Base-by-base conservation (phyloP, 2,888 invertebrate genomes). In the Cistogaster globosa region DNA sequence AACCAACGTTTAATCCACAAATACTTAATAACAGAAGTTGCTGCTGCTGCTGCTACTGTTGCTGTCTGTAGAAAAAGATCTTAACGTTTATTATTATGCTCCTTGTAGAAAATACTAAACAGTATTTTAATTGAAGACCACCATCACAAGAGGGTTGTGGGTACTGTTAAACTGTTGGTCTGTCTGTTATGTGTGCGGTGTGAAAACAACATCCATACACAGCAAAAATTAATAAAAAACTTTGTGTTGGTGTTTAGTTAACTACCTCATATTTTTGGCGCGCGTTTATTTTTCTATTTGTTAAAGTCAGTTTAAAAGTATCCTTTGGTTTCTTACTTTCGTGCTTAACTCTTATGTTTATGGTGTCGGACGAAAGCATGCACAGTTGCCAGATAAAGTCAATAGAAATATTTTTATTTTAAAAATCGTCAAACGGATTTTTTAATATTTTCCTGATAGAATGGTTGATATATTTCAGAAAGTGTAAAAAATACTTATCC, bases 121-220 rank as follows among this genome's bases (percentile, higher is more conserved):
- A 7, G 53, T 57, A 76, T 11, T 8, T 65, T 32, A 26, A 18
- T 62, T 58, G 14, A 51, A 68, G 26, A 11, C 51, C 38, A 72
- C 12, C 18, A 38, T 16, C 62, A 51, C 57, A 32, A 65, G 55
- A 63, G 69, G 82, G 69, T 76, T 69, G 81, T 62, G 58, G 45
- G 11, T n/a, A 51, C 69, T 76, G 81, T 82, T 80, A 72, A 80
- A 72, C 58, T 65, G 57, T 22, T 42, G 20, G 2, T n/a, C 77
- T 82, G 85, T 85, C 68, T 85, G 82, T 85, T 78, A 81, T 68
- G 57, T 78, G 22, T 32, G 58, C 65, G 71, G 71, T 12, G 48
- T 20, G n/a, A 22, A 58, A 7, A 32, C 26, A 16, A n/a, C 42
- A 72, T 16, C 18, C 67, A 57, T 7, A 18, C 20, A 68, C 62